Evolutionary conservation across 2,888 invertebrate species (phyloP), one percentile per base, ranked within the genome.

Genomic region (Tachina grossa): DNA sequence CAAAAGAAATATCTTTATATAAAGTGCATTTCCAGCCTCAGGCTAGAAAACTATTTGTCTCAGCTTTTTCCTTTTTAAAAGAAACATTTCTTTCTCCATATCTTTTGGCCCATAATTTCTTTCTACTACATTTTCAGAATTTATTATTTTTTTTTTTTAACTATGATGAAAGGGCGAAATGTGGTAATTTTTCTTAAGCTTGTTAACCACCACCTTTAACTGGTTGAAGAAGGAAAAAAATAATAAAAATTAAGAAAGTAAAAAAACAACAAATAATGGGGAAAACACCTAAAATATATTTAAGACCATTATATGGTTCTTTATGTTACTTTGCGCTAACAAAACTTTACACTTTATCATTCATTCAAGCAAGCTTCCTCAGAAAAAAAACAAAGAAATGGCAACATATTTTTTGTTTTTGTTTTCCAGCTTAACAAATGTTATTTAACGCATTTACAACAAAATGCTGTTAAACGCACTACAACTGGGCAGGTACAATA

Each of bases 131-230:
- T 66, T 74, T 69, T 63, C 59, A 43, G 8, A 6, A 6, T 53
- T 51, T 31, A 31, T 31, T 31, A n/a, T n/a, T n/a, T n/a, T n/a
- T n/a, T 43, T 39, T 59, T 49, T 41, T n/a, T 39, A 75, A 74
- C 51, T 76, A 74, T 76, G 78, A 84, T 86, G 80, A 78, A 82
- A 84, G 84, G 86, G 84, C 86, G 83, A 84, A 84, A 78, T 87
- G 80, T 86, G 88, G 89, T 90, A 90, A 91, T 91, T 91, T 91
- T 91, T 91, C 90, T 90, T 90, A 87, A 88, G 89, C 91, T 91
- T 91, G 91, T 91, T 91, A 91, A 91, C 89, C 87, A 91, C 88
- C 87, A 88, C 86, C 81, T 78, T 84, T 81, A 72, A 55, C 81
- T 66, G 55, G 14, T 68, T 74, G 76, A 47, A 59, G 49, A 83